Conservation (phyloP, 2,797 vertebrate species). For the Scomberomorus guttatus region DNA sequence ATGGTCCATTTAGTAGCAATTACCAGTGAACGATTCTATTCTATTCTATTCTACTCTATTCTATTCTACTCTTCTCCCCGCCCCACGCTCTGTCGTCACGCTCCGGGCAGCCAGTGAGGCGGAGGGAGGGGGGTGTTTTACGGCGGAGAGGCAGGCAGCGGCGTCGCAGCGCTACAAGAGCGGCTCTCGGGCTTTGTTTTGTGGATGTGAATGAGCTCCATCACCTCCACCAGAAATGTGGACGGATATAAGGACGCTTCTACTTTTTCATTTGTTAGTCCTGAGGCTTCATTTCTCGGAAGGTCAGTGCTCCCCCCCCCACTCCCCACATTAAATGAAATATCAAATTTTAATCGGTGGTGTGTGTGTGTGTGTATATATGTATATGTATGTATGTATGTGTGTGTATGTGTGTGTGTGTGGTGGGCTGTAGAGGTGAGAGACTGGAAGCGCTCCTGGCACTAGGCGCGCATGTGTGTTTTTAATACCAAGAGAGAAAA, state of each 20-base stretch:
- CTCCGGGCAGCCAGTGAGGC: slow-evolving; percentile 52
- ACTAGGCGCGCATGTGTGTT: not conserved
- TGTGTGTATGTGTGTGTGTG: slow-evolving; percentile 6
- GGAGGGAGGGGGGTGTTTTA: slow-evolving; percentile 25
- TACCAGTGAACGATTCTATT: not conserved
- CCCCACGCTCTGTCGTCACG: slow-evolving; percentile 68
- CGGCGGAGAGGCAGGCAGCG: slow-evolving; percentile 60
- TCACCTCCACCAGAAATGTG: slow-evolving; percentile 83
- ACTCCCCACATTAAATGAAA: slow-evolving; percentile 1
- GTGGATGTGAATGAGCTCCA: slow-evolving; percentile 80
- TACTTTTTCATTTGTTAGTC: slow-evolving; percentile 80
- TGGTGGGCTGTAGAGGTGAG: slow-evolving; percentile 42
- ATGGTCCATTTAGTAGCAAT: not conserved
- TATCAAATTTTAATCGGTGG: slow-evolving; percentile 2
- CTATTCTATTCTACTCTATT: slow-evolving; percentile 1
- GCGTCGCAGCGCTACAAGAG: slow-evolving; percentile 75
- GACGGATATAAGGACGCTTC: slow-evolving; percentile 82
- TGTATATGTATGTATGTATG: slow-evolving; percentile 4
- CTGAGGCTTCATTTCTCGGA: slow-evolving; percentile 70
- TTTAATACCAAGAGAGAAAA: not conserved
- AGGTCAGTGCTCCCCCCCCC: too few relatives aligned
- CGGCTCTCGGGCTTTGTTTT: slow-evolving; percentile 82
- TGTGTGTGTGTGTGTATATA: not conserved
- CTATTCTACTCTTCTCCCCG: slow-evolving; percentile 16
- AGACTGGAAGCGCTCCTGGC: slow-evolving; percentile 41